phyloP scores from a whole-genome alignment of 2,113 vertebrate species.

The Regulus satrapa region DNA sequence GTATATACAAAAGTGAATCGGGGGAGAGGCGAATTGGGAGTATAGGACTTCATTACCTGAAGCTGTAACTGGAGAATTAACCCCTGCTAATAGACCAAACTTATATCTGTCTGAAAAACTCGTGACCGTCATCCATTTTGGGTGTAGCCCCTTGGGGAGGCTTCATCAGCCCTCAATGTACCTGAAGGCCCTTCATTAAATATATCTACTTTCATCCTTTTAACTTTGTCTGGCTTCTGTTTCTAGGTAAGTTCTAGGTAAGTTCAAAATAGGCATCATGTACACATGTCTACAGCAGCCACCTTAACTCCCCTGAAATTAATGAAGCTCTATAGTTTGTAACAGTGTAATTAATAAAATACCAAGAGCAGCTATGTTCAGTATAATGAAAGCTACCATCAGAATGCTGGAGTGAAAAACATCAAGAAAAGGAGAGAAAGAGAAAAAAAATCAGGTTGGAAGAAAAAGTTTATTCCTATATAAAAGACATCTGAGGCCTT shows the following conservation, averaged over 20 bases:
- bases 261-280: neutral
- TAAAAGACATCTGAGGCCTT: neutral
- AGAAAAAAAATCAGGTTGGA: neutral
- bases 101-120: neutral
- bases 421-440: neutral
- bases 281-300: neutral
- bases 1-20: neutral
- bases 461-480: neutral
- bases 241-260: neutral
- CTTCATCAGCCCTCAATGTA: fast-evolving
- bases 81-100: neutral
- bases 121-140: too few species aligned
- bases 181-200: neutral
- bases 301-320: neutral
- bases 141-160: neutral
- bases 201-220: neutral
- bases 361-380: neutral
- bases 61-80: neutral
- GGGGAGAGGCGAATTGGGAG: neutral
- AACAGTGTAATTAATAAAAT: neutral
- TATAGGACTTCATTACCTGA: neutral
- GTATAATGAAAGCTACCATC: neutral
- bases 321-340: neutral
- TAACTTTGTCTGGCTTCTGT: neutral
- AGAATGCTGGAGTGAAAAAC: neutral